Percentiles rank a stretch among this genome's conserved stretches.
These are phyloP conservation scores for Sebastes kiyomatsui DNA, from an alignment of 2,797 vertebrate species.

Conservation along the genomic window DNA sequence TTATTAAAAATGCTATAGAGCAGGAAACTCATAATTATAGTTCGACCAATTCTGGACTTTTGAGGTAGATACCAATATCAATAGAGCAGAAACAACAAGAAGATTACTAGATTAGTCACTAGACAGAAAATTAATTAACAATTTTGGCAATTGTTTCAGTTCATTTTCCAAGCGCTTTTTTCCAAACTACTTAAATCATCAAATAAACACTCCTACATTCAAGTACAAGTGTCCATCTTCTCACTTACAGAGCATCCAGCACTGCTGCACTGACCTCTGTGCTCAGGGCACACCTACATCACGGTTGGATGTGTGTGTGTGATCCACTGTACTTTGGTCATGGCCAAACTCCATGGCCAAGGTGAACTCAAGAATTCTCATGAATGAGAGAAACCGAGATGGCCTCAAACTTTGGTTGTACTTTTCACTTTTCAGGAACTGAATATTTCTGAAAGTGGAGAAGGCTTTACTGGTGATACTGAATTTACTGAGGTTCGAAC, in stretches of 20 bases:
- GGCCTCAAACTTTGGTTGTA: background rate
- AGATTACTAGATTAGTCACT: background rate
- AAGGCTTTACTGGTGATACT: background rate
- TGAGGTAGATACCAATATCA: background rate
- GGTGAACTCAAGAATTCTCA: background rate
- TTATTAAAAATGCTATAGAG: background rate
- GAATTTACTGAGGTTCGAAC: background rate
- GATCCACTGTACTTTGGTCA: background rate
- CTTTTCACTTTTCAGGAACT: background rate
- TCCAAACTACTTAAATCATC: background rate
- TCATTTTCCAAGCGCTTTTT: background rate
- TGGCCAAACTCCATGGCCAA: background rate
- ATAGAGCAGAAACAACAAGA: background rate
- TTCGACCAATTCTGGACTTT: no score
- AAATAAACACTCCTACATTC: background rate
- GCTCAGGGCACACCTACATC: background rate
- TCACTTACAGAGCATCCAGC: background rate
- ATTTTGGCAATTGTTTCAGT: background rate
- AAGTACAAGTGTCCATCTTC: background rate
- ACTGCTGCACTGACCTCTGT: background rate
- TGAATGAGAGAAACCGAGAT: background rate
- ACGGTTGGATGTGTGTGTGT: background rate
- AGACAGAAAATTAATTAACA: background rate
- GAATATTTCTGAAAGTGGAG: background rate
- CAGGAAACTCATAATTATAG: background rate